phyloP scores from a whole-genome alignment of 2,113 vertebrate species.

The Chamaea fasciata region DNA sequence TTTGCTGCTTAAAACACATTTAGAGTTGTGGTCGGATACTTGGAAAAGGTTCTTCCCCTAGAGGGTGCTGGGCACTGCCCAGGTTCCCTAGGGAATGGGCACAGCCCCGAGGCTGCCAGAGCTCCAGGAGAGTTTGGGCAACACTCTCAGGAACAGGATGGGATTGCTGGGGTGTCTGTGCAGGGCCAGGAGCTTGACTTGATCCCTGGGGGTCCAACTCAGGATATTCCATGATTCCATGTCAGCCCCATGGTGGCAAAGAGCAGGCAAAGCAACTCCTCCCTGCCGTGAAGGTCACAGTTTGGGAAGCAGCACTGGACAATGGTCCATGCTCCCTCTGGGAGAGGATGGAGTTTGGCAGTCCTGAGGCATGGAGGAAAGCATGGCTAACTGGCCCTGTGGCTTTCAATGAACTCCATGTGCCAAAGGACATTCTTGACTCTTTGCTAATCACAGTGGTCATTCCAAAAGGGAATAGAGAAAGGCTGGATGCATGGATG shows the following conservation, averaged over 20 bases:
- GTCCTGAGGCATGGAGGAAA: neutral
- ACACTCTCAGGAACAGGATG: rapidly evolving
- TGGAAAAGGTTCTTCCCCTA: neutral
- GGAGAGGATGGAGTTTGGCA: neutral
- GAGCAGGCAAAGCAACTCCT: neutral
- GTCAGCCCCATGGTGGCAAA: neutral
- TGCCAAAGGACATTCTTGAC: neutral
- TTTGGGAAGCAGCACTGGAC: neutral
- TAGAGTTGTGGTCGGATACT: neutral
- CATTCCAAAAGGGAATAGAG: neutral
- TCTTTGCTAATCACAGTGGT: neutral
- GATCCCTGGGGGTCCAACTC: neutral
- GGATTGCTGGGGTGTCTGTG: neutral
- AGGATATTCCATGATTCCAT: neutral
- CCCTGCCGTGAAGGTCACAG: neutral
- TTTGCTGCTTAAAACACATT: neutral
- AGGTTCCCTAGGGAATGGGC: neutral
- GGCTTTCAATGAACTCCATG: neutral
- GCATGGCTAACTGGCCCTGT: neutral
- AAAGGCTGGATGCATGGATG: neutral
- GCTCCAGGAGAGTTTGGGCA: neutral
- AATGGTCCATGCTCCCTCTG: neutral
- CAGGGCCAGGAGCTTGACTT: neutral
- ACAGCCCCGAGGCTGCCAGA: neutral
- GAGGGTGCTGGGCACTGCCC: neutral